Conservation (phyloP, 1,140 invertebrate species). For the Cydia amplana region DNA sequence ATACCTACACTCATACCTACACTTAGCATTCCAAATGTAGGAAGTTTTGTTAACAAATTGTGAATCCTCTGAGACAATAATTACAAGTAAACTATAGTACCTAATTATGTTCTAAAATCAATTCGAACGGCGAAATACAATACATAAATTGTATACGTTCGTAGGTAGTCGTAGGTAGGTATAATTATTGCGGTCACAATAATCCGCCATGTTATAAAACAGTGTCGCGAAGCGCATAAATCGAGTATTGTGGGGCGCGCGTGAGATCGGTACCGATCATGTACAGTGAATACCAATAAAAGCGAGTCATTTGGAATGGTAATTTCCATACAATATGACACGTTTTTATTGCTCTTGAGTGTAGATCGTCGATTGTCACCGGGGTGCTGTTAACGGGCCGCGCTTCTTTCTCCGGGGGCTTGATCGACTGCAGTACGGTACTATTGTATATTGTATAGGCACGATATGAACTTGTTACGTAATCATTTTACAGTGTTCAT, state of each 20-base stretch:
- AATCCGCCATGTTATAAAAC: constrained; percentile 18
- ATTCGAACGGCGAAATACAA: too few relatives aligned
- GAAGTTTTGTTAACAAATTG: too few relatives aligned
- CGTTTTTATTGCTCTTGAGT: background rate
- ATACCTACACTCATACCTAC: too few relatives aligned
- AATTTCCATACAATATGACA: too few relatives aligned
- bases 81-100: too few relatives aligned
- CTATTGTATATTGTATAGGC: background rate
- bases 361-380: constrained; percentile 20
- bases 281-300: background rate
- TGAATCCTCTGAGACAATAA: too few relatives aligned
- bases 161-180: too few relatives aligned
- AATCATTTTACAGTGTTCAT: too few relatives aligned
- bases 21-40: too few relatives aligned
- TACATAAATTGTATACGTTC: background rate
- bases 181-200: constrained; percentile 17
- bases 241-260: constrained; percentile 16
- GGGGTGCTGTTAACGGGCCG: constrained; percentile 20
- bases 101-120: too few relatives aligned
- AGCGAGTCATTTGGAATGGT: too few relatives aligned
- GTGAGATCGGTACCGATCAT: constrained; percentile 26
- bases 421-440: constrained; percentile 17
- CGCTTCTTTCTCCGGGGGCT: constrained; percentile 20
- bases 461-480: too few relatives aligned
- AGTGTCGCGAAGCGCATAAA: constrained; percentile 28